A percentile compares a stretch with the other conserved stretches of the same genome.
These are phyloP conservation scores for Saccopteryx leptura DNA, from an alignment of 2,113 vertebrate species.

Conservation along the genomic window DNA sequence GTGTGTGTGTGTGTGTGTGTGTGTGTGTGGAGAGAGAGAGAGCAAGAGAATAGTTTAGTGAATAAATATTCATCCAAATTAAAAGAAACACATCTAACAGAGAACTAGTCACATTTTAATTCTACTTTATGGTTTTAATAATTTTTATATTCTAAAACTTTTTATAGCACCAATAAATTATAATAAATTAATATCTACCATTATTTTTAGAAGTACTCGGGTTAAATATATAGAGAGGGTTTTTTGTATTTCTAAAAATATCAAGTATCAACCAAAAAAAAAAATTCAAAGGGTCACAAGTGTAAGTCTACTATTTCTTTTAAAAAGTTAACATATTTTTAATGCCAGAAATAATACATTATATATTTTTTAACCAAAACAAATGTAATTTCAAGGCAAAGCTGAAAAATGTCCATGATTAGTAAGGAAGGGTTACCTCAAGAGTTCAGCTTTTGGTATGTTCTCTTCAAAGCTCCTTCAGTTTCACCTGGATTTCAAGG, in stretches of 20 bases:
- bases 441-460: constrained; percentile 55
- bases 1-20: background rate
- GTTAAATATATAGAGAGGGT: constrained; percentile 45
- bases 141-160: constrained; percentile 50
- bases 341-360: constrained; percentile 45
- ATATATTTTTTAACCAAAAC: constrained; percentile 53
- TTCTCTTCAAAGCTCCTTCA: constrained; percentile 39
- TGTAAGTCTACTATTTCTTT: constrained; percentile 21
- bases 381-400: constrained; percentile 80
- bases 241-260: constrained; percentile 65
- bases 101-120: constrained; percentile 40
- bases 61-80: constrained; percentile 54
- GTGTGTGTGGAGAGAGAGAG: background rate
- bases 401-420: constrained; percentile 80
- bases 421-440: constrained; percentile 76
- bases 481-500: constrained; percentile 24
- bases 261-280: constrained; percentile 45
- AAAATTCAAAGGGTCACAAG: constrained; percentile 22
- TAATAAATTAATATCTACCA: constrained; percentile 18
- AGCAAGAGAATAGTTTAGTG: background rate
- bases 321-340: constrained; percentile 10
- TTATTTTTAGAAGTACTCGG: constrained; percentile 38
- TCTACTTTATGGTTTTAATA: constrained; percentile 46
- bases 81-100: constrained; percentile 5
- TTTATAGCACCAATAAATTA: constrained; percentile 20